These are phyloP conservation scores for Cossypha polioptera DNA, from an alignment of 2,797 vertebrate species.

Conservation along the genomic window DNA sequence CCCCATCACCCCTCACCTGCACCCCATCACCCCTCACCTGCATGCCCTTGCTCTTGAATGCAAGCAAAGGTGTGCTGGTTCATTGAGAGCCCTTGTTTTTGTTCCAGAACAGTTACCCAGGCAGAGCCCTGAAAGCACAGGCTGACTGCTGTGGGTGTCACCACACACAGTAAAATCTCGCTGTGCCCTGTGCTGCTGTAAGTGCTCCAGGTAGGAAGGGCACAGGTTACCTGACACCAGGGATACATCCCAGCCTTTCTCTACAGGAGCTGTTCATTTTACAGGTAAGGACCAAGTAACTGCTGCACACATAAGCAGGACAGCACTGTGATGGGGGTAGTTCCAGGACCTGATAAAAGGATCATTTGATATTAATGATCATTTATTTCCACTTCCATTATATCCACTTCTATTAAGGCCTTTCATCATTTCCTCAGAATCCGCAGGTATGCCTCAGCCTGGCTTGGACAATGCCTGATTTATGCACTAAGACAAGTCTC, in stretches of 20 bases:
- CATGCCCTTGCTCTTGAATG: not conserved
- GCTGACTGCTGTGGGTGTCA: not conserved
- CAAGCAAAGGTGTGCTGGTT: not conserved
- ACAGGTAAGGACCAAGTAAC: not conserved
- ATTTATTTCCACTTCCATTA: not conserved
- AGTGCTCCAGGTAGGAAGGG: not conserved
- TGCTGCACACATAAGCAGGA: not conserved
- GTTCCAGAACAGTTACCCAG: not conserved
- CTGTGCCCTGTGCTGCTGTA: accelerated
- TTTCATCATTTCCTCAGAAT: constrained; percentile 17
- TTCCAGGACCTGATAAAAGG: not conserved
- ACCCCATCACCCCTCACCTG: not conserved
- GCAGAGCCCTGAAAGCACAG: not conserved
- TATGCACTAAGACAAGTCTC: not conserved
- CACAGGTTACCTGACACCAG: not conserved
- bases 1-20: not conserved
- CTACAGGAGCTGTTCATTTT: not conserved
- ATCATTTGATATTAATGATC: not conserved
- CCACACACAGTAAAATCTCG: not conserved
- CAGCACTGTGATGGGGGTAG: not conserved
- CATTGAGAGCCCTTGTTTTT: not conserved
- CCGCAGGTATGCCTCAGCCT: not conserved
- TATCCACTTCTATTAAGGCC: not conserved
- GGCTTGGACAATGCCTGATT: not conserved
- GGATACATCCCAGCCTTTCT: not conserved